Percentiles rank a stretch among this genome's conserved stretches.
Evolutionary conservation across 2,797 vertebrate genomes (phyloP).

Genomic region (Hydrophis major): DNA sequence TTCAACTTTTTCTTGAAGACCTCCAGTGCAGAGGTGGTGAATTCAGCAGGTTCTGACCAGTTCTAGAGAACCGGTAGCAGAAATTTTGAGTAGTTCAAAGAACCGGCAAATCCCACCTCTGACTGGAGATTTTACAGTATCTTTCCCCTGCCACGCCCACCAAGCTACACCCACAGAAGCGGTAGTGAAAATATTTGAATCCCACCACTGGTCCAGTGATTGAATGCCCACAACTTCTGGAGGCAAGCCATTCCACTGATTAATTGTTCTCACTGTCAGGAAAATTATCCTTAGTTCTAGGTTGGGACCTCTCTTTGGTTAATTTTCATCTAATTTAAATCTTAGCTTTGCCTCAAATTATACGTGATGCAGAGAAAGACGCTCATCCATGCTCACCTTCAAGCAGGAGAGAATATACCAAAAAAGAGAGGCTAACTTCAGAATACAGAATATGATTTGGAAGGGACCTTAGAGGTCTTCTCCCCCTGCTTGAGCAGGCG

Average conservation of each 20-base stretch:
- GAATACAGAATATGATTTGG: neutral
- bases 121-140: no score
- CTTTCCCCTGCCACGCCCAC: no score
- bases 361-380: neutral
- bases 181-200: no score
- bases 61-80: no score
- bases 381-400: neutral
- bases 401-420: neutral
- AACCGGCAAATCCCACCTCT: no score
- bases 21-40: neutral
- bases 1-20: neutral
- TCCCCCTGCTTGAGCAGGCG: no score
- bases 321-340: neutral
- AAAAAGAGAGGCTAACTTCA: neutral
- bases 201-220: neutral
- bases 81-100: no score
- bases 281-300: neutral
- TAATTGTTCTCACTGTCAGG: neutral
- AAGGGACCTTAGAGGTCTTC: neutral
- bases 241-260: neutral
- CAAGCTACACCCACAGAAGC: no score
- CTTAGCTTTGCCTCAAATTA: neutral
- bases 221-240: neutral
- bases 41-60: no score
- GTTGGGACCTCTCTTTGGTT: neutral